Evolutionary conservation across 2,888 invertebrate species (phyloP).

Genomic region (Catocala nupta): DNA sequence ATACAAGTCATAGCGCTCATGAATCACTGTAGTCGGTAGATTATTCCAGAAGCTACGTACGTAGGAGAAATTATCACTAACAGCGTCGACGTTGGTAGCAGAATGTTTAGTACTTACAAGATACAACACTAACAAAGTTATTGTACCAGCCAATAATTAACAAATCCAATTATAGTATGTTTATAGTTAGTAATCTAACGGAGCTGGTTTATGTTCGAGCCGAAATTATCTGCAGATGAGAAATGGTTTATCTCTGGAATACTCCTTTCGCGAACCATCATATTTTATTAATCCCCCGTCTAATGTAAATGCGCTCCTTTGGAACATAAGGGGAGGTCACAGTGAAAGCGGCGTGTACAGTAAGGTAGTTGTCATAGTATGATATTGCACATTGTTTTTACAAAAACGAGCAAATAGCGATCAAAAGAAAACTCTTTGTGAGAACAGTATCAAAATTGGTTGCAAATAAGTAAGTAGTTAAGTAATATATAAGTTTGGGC

Average conservation of each 20-base stretch:
- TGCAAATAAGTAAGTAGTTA: no score
- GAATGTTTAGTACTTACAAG: background rate
- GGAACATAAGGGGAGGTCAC: background rate
- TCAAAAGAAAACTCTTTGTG: no score
- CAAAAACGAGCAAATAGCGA: no score
- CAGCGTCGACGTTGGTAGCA: no score
- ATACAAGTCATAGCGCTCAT: no score
- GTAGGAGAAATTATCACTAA: no score
- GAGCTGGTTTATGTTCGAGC: slow-evolving; percentile 22
- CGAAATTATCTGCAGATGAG: slow-evolving; percentile 36
- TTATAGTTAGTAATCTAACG: slow-evolving; percentile 29
- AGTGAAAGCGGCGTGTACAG: background rate
- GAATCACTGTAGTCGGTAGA: no score
- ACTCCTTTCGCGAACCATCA: slow-evolving; percentile 39
- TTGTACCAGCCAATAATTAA: slow-evolving; percentile 21
- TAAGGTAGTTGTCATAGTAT: background rate
- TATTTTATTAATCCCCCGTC: slow-evolving; percentile 50
- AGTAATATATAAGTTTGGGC: no score
- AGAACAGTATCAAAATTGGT: no score
- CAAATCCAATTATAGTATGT: slow-evolving; percentile 35
- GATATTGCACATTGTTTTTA: no score
- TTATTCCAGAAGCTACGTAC: no score
- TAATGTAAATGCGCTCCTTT: slow-evolving; percentile 36
- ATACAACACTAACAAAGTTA: background rate
- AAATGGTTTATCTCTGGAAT: slow-evolving; percentile 36